A percentile compares a stretch with the other conserved stretches of the same genome.
Evolutionary conservation across 1,140 invertebrate species (phyloP).

Genomic region (Zaprionus gabonicus): DNA sequence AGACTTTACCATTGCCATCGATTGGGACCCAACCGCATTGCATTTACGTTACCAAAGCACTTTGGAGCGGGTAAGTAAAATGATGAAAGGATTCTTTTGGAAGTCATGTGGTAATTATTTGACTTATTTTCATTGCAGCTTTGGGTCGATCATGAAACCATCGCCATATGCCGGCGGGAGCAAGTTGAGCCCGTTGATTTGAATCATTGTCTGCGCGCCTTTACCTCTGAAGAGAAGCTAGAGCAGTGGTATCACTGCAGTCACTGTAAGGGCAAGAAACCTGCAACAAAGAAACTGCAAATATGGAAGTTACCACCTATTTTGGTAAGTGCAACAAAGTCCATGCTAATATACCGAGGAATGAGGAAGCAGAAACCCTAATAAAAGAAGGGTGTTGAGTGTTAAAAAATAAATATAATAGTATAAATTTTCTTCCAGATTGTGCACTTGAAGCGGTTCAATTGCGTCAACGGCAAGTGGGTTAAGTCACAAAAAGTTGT

Average conservation of each 20-base stretch:
- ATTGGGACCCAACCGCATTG: constrained; percentile 95
- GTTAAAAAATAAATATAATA: not conserved
- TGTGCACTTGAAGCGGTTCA: constrained; percentile 95
- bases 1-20: constrained; percentile 83
- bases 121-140: constrained; percentile 85
- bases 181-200: constrained; percentile 92
- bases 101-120: not conserved
- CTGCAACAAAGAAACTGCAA: constrained; percentile 94
- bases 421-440: constrained; percentile 87
- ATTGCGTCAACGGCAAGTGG: constrained; percentile 94
- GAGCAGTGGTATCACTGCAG: constrained; percentile 94
- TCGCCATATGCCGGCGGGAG: constrained; percentile 87
- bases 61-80: constrained; percentile 88
- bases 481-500: constrained; percentile 97
- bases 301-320: constrained; percentile 95
- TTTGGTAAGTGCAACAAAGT: constrained; percentile 86
- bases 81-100: no score
- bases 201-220: constrained; percentile 92
- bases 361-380: no score
- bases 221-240: constrained; percentile 93
- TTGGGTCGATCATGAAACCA: constrained; percentile 90
- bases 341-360: not conserved
- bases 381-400: no score
- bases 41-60: constrained; percentile 94
- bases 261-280: constrained; percentile 91